Base-by-base conservation (phyloP, 1,140 invertebrate genomes). In the Argopecten irradians region DNA sequence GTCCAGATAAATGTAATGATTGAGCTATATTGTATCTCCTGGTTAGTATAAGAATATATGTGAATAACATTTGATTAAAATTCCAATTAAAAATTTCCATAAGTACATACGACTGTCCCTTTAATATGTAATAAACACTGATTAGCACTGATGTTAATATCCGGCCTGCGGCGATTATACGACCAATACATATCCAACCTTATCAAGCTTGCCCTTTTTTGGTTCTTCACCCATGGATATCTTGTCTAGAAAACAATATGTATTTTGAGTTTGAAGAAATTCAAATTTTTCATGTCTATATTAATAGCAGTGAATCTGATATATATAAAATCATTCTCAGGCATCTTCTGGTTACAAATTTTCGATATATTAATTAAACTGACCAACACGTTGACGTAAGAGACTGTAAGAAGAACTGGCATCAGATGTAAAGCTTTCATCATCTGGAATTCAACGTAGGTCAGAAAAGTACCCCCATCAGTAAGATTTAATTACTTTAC, bases 171-270 rank as follows among this genome's bases (percentile, higher is more conserved):
- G 22, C 2, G 55, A 46, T 16, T 71, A 71, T 28, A 22, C n/a
- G 55, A 71, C 55, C n/a, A 8, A 28, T 16, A 39, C 13, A 71
- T 71, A 71, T 71, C 55, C 55, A 71, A 71, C 55, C 55, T 71
- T 71, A 71, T 71, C 55, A 28, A 71, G 55, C 55, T 28, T 71
- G 7, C n/a, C 55, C 16, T n/a, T 1, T 11, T 71, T n/a, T 71
- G 22, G 55, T 71, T 71, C 55, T 71, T 16, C 55, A 28, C 28
- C 28, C 55, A 71, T 28, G 22, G 55, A 71, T 28, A 71, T 28
- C 55, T 71, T 71, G 55, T 71, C 55, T 71, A 71, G n/a, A 71
- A 71, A 71, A 71, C 55, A 71, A 71, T 71, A 71, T 71, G 28
- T 39, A 13, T 71, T 71, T 46, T 46, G n/a, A n/a, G 28, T 71